Evolutionary conservation across 2,888 invertebrate species (phyloP).

Genomic region (Himalopsyche tibetana): DNA sequence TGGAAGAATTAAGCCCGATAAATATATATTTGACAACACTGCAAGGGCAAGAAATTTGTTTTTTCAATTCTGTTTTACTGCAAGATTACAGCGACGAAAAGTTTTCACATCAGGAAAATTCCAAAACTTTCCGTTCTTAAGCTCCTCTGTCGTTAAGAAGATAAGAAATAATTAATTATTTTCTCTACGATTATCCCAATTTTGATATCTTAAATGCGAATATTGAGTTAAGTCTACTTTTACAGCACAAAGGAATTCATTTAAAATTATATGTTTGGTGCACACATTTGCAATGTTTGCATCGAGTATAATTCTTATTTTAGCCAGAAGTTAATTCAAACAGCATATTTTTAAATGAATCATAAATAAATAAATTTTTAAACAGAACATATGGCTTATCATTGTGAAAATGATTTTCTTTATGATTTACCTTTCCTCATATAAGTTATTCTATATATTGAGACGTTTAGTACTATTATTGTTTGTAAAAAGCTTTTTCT

Average conservation of each 20-base stretch:
- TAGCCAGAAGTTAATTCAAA: too few relatives aligned
- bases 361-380: too few relatives aligned
- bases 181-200: not conserved
- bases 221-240: not conserved
- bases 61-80: not conserved
- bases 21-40: not conserved
- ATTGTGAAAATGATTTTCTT: too few relatives aligned
- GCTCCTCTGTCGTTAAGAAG: not conserved
- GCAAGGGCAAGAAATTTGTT: not conserved
- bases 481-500: too few relatives aligned
- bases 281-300: too few relatives aligned
- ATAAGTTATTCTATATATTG: too few relatives aligned
- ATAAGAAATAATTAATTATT: constrained; percentile 14
- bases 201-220: not conserved
- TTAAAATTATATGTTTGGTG: not conserved
- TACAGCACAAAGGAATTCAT: not conserved
- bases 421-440: too few relatives aligned
- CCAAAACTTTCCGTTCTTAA: not conserved
- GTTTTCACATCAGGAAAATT: not conserved
- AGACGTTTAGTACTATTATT: too few relatives aligned
- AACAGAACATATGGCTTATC: too few relatives aligned
- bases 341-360: too few relatives aligned
- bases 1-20: too few relatives aligned
- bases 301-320: too few relatives aligned
- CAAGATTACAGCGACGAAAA: not conserved